These are phyloP conservation scores for Thyatira batis DNA, from an alignment of 2,888 invertebrate genomes.

Conservation along the genomic window DNA sequence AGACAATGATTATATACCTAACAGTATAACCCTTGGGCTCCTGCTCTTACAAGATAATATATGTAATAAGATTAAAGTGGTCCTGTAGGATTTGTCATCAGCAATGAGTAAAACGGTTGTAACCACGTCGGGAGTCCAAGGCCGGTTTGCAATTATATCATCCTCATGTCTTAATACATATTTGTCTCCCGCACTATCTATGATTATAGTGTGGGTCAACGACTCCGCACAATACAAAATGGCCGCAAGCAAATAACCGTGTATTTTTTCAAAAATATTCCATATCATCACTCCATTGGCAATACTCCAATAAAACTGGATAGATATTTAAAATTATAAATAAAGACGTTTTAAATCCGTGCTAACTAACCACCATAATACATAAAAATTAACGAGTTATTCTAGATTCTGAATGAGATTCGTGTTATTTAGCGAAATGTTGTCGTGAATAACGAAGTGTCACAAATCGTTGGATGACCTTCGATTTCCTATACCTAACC, in stretches of 20 bases:
- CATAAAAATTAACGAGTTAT: background rate
- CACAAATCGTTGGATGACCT: conserved; percentile 17
- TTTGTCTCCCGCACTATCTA: conserved; percentile 21
- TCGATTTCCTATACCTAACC: conserved; percentile 16
- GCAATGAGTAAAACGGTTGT: conserved; percentile 12
- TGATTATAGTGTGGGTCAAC: conserved; percentile 26
- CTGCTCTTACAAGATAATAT: background rate
- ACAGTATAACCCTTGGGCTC: background rate
- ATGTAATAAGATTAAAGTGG: background rate
- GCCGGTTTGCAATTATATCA: conserved; percentile 25
- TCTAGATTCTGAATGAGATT: background rate
- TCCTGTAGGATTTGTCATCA: conserved; percentile 14
- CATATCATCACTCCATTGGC: conserved; percentile 9
- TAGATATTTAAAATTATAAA: background rate
- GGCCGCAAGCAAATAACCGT: conserved; percentile 25
- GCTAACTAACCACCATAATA: background rate
- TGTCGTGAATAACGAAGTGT: conserved; percentile 13
- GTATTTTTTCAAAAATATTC: conserved; percentile 31
- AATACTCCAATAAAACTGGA: conserved; percentile 2
- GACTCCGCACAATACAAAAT: conserved; percentile 31
- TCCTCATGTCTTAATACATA: conserved; percentile 26
- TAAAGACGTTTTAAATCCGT: background rate
- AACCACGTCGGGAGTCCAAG: conserved; percentile 18
- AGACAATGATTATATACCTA: background rate
- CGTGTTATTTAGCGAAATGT: background rate